Percentiles rank a stretch among this genome's conserved stretches.
Evolutionary conservation across 2,113 vertebrate species (phyloP).

Genomic region (Mellivora capensis): DNA sequence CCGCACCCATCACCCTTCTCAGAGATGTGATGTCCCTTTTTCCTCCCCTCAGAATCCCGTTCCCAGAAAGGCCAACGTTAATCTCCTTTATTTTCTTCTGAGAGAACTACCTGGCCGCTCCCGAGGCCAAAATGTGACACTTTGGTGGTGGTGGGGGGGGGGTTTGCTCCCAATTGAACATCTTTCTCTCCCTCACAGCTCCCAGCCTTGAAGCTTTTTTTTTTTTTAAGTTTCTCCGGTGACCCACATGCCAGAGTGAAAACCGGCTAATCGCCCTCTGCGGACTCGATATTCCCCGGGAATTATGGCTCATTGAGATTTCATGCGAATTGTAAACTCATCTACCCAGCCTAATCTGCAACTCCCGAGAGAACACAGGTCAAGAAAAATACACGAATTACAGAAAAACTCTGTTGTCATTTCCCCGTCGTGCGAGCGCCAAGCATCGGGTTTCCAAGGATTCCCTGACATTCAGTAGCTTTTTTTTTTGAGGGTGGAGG

Average conservation of each 20-base stretch:
- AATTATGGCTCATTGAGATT: neutral
- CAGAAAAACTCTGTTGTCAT: neutral
- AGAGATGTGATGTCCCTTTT: rapidly evolving
- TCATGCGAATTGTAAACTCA: neutral
- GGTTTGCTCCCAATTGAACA: rapidly evolving
- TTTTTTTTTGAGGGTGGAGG: neutral
- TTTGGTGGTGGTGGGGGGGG: rapidly evolving
- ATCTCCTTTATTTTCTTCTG: neutral
- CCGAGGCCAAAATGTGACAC: rapidly evolving
- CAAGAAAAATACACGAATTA: neutral
- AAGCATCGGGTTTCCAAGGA: rapidly evolving
- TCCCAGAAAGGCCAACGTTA: rapidly evolving
- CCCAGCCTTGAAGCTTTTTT: no score
- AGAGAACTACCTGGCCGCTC: rapidly evolving
- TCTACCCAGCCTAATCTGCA: no score
- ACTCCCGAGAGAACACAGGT: neutral
- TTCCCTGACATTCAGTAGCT: neutral
- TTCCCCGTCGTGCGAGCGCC: rapidly evolving
- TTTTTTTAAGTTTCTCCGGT: rapidly evolving
- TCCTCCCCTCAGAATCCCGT: no score
- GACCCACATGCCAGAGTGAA: rapidly evolving
- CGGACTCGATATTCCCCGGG: rapidly evolving
- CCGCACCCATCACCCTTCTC: rapidly evolving
- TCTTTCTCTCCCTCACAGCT: rapidly evolving
- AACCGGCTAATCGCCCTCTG: rapidly evolving